Conservation (phyloP, 64 coral and sea anemone genomes). For the Montipora capricornis region DNA sequence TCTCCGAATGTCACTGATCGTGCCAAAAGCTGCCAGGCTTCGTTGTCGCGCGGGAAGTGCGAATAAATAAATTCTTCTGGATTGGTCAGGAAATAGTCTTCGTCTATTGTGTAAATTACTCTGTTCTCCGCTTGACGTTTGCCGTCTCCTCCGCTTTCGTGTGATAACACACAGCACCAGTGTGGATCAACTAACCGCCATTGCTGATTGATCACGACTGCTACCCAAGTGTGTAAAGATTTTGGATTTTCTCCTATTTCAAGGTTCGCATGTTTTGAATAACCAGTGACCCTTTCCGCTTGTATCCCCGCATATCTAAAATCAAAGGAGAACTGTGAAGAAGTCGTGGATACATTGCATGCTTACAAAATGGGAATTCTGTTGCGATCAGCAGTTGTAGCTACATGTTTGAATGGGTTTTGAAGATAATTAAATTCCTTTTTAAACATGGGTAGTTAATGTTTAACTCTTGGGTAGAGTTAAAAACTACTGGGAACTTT, state of each 20-base stretch:
- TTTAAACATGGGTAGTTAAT: too few species aligned
- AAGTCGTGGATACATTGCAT: too few species aligned
- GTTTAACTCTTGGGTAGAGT: too few species aligned
- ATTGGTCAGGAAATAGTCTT: neutral
- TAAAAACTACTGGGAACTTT: too few species aligned
- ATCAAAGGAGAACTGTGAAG: too few species aligned
- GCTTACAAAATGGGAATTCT: too few species aligned
- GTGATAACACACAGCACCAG: neutral
- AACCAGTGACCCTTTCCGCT: neutral
- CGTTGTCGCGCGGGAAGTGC: neutral
- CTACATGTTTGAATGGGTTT: too few species aligned
- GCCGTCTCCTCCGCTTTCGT: neutral
- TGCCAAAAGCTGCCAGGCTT: too few species aligned
- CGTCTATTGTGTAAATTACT: neutral
- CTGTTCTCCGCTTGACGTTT: neutral
- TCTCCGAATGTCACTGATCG: too few species aligned
- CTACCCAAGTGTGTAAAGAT: neutral
- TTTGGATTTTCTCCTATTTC: constrained; percentile 7
- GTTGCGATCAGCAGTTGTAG: too few species aligned
- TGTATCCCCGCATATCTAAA: too few species aligned
- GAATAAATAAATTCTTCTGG: constrained; percentile 1
- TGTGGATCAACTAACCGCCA: neutral
- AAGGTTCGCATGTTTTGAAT: neutral
- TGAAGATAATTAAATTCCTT: too few species aligned
- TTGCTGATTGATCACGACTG: neutral